Conservation (phyloP, 2,113 vertebrate genomes). For the Cettia cetti region DNA sequence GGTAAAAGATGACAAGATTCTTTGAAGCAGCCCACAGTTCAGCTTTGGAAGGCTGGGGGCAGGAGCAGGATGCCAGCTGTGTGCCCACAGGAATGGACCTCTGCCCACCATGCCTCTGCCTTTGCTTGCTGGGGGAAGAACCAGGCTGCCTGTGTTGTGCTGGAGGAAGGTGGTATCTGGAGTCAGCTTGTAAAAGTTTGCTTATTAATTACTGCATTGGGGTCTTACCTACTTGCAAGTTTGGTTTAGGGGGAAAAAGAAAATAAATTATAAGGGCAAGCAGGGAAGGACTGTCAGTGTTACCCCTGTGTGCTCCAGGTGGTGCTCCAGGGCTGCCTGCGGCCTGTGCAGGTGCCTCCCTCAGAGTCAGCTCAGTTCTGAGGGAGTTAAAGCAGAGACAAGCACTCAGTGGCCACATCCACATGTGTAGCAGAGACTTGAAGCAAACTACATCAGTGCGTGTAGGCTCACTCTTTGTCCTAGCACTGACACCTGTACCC, state of each 20-base stretch:
- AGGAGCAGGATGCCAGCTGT: constrained; percentile 20
- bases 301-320: neutral
- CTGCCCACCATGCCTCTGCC: constrained; percentile 4
- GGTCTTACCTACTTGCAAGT: neutral
- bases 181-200: neutral
- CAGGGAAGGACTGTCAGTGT: neutral
- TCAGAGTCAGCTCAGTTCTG: neutral
- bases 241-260: neutral
- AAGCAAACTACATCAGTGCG: neutral
- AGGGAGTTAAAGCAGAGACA: neutral
- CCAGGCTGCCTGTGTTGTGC: neutral
- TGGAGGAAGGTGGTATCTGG: neutral
- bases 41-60: neutral
- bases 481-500: neutral
- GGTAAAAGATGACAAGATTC: constrained; percentile 19
- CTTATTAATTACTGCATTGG: neutral
- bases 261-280: neutral
- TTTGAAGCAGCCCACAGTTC: constrained; percentile 23
- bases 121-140: neutral
- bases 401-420: neutral
- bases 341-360: neutral
- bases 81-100: constrained; percentile 24
- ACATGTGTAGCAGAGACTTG: neutral
- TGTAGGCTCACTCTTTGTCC: neutral
- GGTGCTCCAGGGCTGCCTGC: neutral